Base-by-base conservation (phyloP, 2,113 vertebrate genomes). In the Hemicordylus capensis region DNA sequence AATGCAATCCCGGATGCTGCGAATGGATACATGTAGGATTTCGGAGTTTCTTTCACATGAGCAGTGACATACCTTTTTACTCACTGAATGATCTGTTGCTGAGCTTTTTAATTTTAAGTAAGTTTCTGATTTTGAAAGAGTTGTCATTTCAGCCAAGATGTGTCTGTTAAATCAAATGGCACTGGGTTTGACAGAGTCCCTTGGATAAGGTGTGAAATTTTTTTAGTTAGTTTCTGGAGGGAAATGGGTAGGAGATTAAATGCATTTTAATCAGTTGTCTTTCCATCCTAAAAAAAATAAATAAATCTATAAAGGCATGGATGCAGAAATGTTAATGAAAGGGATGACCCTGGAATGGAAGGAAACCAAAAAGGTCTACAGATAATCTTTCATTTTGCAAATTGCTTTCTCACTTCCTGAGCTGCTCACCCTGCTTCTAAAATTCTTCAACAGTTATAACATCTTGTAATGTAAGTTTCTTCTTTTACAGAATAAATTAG, bases 211-310 rank as follows among this genome's bases (percentile, higher is more conserved):
- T 8, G 3, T 28, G 22, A n/a, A 54, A 46, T 48, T 19, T 58
- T 69, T 70, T 70, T 56, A 39, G 37, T 58, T 85, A 70, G 46
- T 14, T 70, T 77, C 59, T 48, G 26, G 75, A 39, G 26, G 42
- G 24, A 12, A 22, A 54, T 54, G 17, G 51, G 24, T 31, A 63
- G 26, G n/a, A 58, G 14, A 78, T 1, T 1, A 69, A 85, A 78
- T 59, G 75, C 2, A 22, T 77, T 54, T 77, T 77, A 59, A 77
- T 59, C 39, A 78, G 39, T 56, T 69, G 63, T 44, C 37, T 28
- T 77, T 44, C 83, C 12, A 69, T 75, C 34, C 64, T 85, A n/a
- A 39, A 85, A 77, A 76, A 74, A n/a, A n/a, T n/a, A n/a, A n/a
- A n/a, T n/a, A n/a, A 66, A 44, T 59, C 39, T 58, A 58, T 46